Conservation (phyloP, 2,888 invertebrate species). For the Liopterus haemorrhoidalis region DNA sequence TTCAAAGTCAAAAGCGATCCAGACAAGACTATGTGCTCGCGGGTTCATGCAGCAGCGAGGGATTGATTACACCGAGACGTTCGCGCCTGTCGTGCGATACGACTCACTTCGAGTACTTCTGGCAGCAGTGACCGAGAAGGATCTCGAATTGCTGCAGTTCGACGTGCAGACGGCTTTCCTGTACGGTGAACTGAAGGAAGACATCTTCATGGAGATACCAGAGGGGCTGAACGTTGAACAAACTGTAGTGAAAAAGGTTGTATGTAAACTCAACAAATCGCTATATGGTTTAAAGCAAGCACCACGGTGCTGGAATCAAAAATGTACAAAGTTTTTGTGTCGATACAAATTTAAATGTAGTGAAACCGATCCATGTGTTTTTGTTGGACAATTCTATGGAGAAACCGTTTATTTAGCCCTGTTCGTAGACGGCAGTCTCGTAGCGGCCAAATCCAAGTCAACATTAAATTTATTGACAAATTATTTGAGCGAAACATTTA, state of each 20-base stretch:
- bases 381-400: constrained; percentile 1
- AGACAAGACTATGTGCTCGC: constrained; percentile 4
- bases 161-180: constrained; percentile 10
- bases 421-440: constrained; percentile 30
- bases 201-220: constrained; percentile 4
- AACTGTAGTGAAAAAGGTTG: not conserved
- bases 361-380: constrained; percentile 7
- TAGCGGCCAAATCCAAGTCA: constrained; percentile 14
- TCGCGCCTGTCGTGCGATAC: constrained; percentile 6
- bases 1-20: constrained; percentile 3
- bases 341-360: constrained; percentile 1
- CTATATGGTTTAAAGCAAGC: constrained; percentile 13
- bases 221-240: not conserved
- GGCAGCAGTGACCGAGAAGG: not conserved
- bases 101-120: constrained; percentile 7
- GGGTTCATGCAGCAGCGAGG: constrained; percentile 5
- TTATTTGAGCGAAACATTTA: constrained; percentile 17
- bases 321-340: too few relatives aligned
- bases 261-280: constrained; percentile 8
- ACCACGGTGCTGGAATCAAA: constrained; percentile 6
- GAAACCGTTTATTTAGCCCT: constrained; percentile 19
- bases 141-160: constrained; percentile 2
- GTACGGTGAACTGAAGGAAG: constrained; percentile 9
- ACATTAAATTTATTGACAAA: constrained; percentile 19
- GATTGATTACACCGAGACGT: too few relatives aligned